Evolutionary conservation across 2,888 invertebrate genomes (phyloP).

Genomic region (Himalopsyche anomala): DNA sequence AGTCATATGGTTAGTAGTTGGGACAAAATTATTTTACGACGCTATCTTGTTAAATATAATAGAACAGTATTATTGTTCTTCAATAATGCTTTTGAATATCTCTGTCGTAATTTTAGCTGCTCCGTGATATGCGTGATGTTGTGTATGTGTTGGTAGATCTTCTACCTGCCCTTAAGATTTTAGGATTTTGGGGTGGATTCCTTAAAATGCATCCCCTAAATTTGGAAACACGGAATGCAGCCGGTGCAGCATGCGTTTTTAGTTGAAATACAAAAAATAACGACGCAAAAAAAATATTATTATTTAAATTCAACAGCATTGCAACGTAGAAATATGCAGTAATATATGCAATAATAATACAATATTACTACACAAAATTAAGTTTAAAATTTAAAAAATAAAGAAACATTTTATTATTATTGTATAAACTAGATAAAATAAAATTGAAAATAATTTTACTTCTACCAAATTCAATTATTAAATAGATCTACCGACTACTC

Average conservation of each 20-base stretch:
- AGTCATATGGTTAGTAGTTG: too few relatives aligned
- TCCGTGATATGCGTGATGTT: not conserved
- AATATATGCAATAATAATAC: too few relatives aligned
- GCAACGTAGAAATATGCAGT: not conserved
- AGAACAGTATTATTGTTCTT: too few relatives aligned
- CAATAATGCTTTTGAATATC: not conserved
- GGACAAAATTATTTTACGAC: too few relatives aligned
- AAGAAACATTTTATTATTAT: too few relatives aligned
- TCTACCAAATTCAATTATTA: not conserved
- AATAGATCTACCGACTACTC: not conserved
- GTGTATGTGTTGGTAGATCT: not conserved
- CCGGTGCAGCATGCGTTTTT: slow-evolving; percentile 34
- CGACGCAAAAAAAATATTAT: not conserved
- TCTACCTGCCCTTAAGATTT: slow-evolving; percentile 10
- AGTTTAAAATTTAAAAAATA: too few relatives aligned
- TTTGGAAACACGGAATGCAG: slow-evolving; percentile 23
- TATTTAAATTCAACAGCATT: not conserved
- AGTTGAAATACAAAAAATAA: slow-evolving; percentile 1
- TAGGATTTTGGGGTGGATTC: slow-evolving; percentile 19
- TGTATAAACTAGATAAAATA: too few relatives aligned
- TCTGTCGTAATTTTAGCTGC: not conserved
- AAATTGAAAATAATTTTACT: too few relatives aligned
- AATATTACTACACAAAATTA: too few relatives aligned
- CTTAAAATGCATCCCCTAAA: slow-evolving; percentile 13
- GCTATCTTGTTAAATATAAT: too few relatives aligned